Evolutionary conservation across 2,888 invertebrate species (phyloP).

Genomic region (Eretmocerus hayati): DNA sequence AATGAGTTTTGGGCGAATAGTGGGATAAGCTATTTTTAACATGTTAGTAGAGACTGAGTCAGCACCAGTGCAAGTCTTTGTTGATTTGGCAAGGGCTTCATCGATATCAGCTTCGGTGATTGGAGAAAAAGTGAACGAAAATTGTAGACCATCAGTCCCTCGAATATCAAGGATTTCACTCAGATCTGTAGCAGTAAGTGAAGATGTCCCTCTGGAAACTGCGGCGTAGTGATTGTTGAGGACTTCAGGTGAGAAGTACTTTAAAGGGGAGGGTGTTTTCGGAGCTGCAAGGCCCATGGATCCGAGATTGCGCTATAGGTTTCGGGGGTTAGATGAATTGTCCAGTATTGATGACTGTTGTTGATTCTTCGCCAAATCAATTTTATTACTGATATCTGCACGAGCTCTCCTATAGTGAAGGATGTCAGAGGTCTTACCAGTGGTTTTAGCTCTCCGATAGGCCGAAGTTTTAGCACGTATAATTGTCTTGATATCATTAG

Average conservation of each 20-base stretch:
- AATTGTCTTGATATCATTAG: background rate
- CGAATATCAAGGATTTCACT: background rate
- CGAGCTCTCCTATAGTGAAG: background rate
- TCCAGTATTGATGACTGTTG: background rate
- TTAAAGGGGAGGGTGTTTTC: no score
- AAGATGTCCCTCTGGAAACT: background rate
- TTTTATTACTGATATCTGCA: background rate
- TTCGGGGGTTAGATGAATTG: no score
- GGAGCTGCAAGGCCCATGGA: no score
- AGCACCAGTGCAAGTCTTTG: background rate
- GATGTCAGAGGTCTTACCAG: background rate
- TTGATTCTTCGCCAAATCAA: background rate
- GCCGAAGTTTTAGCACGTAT: background rate
- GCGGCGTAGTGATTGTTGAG: background rate
- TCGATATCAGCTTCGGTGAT: background rate
- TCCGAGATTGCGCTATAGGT: no score
- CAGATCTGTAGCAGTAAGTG: background rate
- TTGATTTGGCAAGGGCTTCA: background rate
- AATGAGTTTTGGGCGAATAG: no score
- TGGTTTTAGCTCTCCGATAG: background rate
- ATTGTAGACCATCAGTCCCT: background rate
- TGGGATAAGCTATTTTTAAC: no score
- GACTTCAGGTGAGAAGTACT: no score
- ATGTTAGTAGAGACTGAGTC: background rate
- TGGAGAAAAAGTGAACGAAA: background rate